Evolutionary conservation across 2,888 invertebrate genomes (phyloP).

Genomic region (Blera fallax): DNA sequence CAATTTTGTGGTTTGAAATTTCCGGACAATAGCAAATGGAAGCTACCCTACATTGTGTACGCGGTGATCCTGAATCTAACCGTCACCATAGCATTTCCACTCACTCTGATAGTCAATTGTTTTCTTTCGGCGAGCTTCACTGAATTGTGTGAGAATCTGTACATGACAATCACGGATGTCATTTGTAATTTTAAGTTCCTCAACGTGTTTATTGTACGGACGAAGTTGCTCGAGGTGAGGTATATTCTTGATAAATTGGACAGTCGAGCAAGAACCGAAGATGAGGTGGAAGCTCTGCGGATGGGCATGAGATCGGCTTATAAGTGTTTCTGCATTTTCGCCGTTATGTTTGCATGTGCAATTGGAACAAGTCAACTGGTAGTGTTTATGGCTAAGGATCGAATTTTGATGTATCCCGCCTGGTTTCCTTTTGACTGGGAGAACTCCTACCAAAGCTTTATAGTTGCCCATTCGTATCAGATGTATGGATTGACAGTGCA

Average conservation of each 20-base stretch:
- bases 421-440: conserved; percentile 79
- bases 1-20: conserved; percentile 75
- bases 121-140: conserved; percentile 72
- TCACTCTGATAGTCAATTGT: conserved; percentile 73
- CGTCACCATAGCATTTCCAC: conserved; percentile 67
- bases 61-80: conserved; percentile 71
- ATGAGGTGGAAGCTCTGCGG: conserved; percentile 73
- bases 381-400: conserved; percentile 68
- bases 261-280: conserved; percentile 58
- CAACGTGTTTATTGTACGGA: conserved; percentile 73
- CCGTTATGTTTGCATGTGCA: conserved; percentile 32
- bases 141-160: conserved; percentile 76
- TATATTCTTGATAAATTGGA: conserved; percentile 75
- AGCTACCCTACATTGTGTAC: conserved; percentile 74
- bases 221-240: conserved; percentile 72
- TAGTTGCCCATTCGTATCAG: conserved; percentile 73
- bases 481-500: conserved; percentile 55
- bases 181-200: conserved; percentile 75
- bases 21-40: conserved; percentile 69
- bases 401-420: conserved; percentile 74
- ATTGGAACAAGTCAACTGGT: conserved; percentile 64
- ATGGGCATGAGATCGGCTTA: conserved; percentile 61
- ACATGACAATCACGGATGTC: conserved; percentile 71
- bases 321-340: conserved; percentile 61
- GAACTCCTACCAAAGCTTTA: conserved; percentile 70